Base-by-base conservation (phyloP, 2,113 vertebrate species). In the Sminthopsis crassicaudata region DNA sequence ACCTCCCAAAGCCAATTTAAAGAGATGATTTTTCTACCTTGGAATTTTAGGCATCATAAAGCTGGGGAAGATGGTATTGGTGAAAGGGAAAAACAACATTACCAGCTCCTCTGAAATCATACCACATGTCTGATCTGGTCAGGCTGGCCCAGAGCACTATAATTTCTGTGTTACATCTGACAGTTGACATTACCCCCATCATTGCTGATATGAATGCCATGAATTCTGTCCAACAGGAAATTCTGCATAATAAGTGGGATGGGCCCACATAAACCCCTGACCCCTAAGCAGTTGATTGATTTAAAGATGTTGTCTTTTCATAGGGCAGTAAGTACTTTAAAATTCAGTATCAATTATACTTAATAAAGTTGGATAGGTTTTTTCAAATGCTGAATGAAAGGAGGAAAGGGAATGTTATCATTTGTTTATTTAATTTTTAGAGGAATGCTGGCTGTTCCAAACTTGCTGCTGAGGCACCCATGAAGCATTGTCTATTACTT, bases 301-400 rank as follows among this genome's bases (percentile, higher is more conserved):
- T 84, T 84, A 84, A 84, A 84, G 67, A 42, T 84, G n/a, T 76
- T 76, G 60, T 84, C 67, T 84, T 84, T 84, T 84, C 67, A 84
- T 7, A 42, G 67, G n/a, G 7, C 60, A n/a, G 14, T 76, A 76
- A 76, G 30, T 76, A 36, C 30, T 76, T 76, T 76, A 76, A 36
- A 76, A 76, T 76, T 67, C 30, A n/a, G 36, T 84, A 42, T 84
- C 67, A 84, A 42, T 84, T 84, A 84, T 84, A 6, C 67, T 84
- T 84, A n/a, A 84, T 22, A 42, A 84, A 84, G 6, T 84, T 84
- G 67, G n/a, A 42, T 84, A n/a, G 4, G 67, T 42, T 84, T 84
- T 84, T 84, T 8, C 0, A 8, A 84, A 84, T 42, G 16, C 42
- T 84, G 19, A 42, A 19, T 84, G 67, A 36, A 84, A 84, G 5